Base-by-base conservation (phyloP, 1,140 invertebrate genomes). In the Elysia chlorotica region DNA sequence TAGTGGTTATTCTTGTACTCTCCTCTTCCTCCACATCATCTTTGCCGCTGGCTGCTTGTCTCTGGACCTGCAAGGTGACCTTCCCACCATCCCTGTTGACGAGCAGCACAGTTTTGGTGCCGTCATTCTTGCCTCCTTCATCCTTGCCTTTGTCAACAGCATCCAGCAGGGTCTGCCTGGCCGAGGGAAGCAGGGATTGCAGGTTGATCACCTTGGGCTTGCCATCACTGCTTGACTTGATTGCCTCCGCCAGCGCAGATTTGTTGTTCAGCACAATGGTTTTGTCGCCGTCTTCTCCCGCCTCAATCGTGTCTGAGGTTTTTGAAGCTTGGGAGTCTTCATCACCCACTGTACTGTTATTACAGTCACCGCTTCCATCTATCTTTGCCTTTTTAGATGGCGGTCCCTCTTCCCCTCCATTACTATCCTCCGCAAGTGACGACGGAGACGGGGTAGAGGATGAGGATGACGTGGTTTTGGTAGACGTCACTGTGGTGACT, bases 11-110 rank as follows among this genome's bases (percentile, higher is more conserved):
- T n/a, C n/a, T n/a, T n/a, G n/a, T n/a, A n/a, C n/a, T n/a, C n/a
- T n/a, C n/a, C n/a, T n/a, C n/a, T n/a, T n/a, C n/a, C n/a, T n/a
- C n/a, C n/a, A n/a, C n/a, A n/a, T 57, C 71, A 37, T 62, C 72
- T 17, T 72, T 71, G 41, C 77, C 76, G 28, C 68, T 72, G n/a
- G 76, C 53, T 3, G 81, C 71, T 71, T 80, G 78, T 37, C 80
- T 73, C 59, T 78, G 77, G 14, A 85, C 78, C 54, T 81, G 78
- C 37, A 85, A 75, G 6, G 81, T 85, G 56, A 85, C 82, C 65
- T 83, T 82, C 30, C 79, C 77, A 19, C 83, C 83, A 14, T 83
- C 82, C 38, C 81, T 79, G 69, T 85, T 83, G 6, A 85, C 78
- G 28, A 84, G 74, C 41, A 85, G 72, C 36, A 85, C 80, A 41